Conservation (phyloP, 2,797 vertebrate species). For the Phoebastria nigripes region DNA sequence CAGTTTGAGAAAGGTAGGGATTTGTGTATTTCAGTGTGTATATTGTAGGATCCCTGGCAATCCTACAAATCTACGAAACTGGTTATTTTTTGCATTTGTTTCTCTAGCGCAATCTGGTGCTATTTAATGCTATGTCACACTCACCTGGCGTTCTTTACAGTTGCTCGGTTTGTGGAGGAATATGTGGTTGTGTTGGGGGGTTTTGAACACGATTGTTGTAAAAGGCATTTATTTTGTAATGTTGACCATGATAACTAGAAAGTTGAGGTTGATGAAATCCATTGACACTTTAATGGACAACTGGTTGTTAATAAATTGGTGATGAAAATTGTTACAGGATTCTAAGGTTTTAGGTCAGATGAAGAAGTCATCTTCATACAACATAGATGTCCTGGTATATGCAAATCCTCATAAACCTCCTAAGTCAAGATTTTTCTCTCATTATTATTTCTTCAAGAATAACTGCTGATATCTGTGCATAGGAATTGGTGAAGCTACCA, state of each 20-base stretch:
- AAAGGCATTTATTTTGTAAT: not conserved
- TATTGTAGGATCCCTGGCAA: not conserved
- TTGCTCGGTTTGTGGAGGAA: not conserved
- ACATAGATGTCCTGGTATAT: not conserved
- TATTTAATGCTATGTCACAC: not conserved
- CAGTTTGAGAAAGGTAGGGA: not conserved
- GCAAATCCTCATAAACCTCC: not conserved
- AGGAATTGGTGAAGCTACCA: not conserved
- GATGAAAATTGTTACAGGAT: not conserved
- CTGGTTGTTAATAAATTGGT: not conserved
- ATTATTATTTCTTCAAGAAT: not conserved
- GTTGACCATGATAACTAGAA: not conserved
- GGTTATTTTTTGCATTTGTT: not conserved
- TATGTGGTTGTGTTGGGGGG: not conserved
- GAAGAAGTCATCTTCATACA: not conserved
- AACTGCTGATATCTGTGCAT: not conserved
- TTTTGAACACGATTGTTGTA: not conserved
- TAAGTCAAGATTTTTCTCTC: not conserved
- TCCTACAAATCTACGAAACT: not conserved
- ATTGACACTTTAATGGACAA: not conserved
- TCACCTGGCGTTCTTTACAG: not conserved
- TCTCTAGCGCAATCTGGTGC: not conserved
- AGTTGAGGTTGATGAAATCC: not conserved
- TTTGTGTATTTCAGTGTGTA: not conserved
- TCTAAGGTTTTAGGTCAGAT: not conserved